Base-by-base conservation (phyloP, 1,140 invertebrate genomes). In the Brachionus rubens region DNA sequence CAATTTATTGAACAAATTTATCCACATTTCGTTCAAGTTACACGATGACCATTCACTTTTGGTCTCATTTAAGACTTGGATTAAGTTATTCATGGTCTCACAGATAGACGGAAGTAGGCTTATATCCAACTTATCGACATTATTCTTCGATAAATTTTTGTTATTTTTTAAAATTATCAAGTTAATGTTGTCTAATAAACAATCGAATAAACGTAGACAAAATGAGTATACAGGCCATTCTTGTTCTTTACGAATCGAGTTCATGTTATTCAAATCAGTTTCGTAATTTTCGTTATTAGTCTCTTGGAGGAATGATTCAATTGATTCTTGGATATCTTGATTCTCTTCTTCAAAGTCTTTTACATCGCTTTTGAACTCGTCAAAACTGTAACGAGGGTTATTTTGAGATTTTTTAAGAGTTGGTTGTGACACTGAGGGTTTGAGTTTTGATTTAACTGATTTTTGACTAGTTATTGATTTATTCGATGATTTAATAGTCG, bases 181-280 rank as follows among this genome's bases (percentile, higher is more conserved):
- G 43, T 65, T 65, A 3, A 65, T 30, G 43, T 43, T 65, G 21
- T 65, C 59, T 5, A 65, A 19, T 24, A 65, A 65, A 26, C 36
- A 43, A 41, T 65, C 40, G 6, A 65, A 24, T n/a, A 65, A 36
- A 12, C 24, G 16, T 9, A 65, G 43, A 41, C 59, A 65, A 46
- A 65, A 65, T n/a, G 40, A 43, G 26, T 65, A 65, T 3, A 65
- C 6, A n/a, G 59, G 59, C 59, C 59, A 65, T 65, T 65, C 59
- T 65, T 65, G 59, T 21, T 43, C 59, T 5, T 26, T 41, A 3
- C 59, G 16, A 26, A 65, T 65, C 6, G 9, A 21, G 7, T 36
- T 19, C 59, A 65, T 65, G 14, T 43, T 41, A 36, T 65, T 43
- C 0, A 65, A 26, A 41, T 65, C 59, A 40, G 59, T 65, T 5